Base-by-base conservation (phyloP, 2,888 invertebrate genomes). In the Proisotoma minuta region DNA sequence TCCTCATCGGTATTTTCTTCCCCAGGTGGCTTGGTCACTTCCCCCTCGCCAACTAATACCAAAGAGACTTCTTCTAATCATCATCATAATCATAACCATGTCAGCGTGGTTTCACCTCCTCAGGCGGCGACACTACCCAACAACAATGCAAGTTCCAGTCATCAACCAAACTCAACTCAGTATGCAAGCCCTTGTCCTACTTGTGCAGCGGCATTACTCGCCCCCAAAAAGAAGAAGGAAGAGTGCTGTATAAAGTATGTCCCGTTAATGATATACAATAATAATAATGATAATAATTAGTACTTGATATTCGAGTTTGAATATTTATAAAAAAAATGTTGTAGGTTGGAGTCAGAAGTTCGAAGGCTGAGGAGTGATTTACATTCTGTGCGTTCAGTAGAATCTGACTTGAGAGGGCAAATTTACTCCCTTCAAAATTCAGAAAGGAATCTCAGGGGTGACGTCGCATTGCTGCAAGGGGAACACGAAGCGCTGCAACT, bases 401-500 rank as follows among this genome's bases (percentile, higher is more conserved):
- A 73, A 65, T 66, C 71, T 48, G 73, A 73, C 66, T 66, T 72
- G 57, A 68, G 72, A 59, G 66, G 71, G 66, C 73, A 73, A 66
- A 72, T 73, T 26, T 53, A 64, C 65, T 69, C 71, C 43, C 66
- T 69, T 56, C 65, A 70, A 61, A 63, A 65, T 54, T 72, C 72
- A 48, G 73, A 73, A 70, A 65, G 73, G 59, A 72, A 72, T 65
- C 72, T 73, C 67, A 69, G 73, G 62, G 69, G 70, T 61, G 73
- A 73, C 59, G 61, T 72, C 59, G 73, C 72, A 29, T 58, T 69
- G 40, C 54, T 73, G 53, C 26, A 73, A 70, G 71, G 73, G 61
- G 73, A 73, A 56, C 71, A 71, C 57, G 73, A 73, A 66, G 70
- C 73, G 59, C 66, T 73, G 60, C 73, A 73, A 70, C 60, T 73